phyloP scores from a whole-genome alignment of 2,888 invertebrate species.

The Latheticus oryzae region DNA sequence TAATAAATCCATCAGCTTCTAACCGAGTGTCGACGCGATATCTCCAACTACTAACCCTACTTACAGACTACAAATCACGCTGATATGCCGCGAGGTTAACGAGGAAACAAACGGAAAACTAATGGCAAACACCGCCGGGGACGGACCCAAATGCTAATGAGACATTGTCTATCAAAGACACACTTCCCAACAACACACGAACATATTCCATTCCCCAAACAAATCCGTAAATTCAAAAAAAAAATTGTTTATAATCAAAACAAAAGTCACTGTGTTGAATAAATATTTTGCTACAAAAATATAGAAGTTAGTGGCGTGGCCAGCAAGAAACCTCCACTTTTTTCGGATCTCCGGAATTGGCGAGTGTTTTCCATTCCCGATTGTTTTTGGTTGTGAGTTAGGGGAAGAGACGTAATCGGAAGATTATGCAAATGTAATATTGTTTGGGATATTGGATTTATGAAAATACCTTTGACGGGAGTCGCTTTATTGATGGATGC shows the following conservation, averaged over 20 bases:
- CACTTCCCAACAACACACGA: neutral
- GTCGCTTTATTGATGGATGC: slow-evolving; percentile 56
- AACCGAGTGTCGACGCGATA: slow-evolving; percentile 42
- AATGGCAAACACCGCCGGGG: slow-evolving; percentile 23
- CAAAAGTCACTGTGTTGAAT: too few relatives aligned
- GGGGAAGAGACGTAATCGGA: slow-evolving; percentile 46
- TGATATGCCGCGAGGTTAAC: slow-evolving; percentile 32
- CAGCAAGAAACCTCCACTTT: too few relatives aligned
- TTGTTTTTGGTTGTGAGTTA: too few relatives aligned
- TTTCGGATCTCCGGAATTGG: too few relatives aligned
- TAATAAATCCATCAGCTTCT: slow-evolving; percentile 43
- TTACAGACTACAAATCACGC: slow-evolving; percentile 41
- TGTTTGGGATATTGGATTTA: slow-evolving; percentile 66
- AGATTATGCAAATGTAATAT: slow-evolving; percentile 66
- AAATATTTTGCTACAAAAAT: too few relatives aligned
- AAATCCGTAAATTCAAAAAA: neutral
- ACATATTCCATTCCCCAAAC: neutral
- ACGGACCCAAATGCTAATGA: slow-evolving; percentile 11
- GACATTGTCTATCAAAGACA: slow-evolving; percentile 1
- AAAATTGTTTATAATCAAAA: neutral
- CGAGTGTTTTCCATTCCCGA: too few relatives aligned
- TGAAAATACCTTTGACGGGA: slow-evolving; percentile 62
- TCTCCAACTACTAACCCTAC: slow-evolving; percentile 37
- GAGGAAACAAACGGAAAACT: slow-evolving; percentile 32
- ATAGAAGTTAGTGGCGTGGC: too few relatives aligned